Percentiles rank a stretch among this genome's conserved stretches.
Conservation (phyloP, 2,888 invertebrate species). For the Taenaris catops region DNA sequence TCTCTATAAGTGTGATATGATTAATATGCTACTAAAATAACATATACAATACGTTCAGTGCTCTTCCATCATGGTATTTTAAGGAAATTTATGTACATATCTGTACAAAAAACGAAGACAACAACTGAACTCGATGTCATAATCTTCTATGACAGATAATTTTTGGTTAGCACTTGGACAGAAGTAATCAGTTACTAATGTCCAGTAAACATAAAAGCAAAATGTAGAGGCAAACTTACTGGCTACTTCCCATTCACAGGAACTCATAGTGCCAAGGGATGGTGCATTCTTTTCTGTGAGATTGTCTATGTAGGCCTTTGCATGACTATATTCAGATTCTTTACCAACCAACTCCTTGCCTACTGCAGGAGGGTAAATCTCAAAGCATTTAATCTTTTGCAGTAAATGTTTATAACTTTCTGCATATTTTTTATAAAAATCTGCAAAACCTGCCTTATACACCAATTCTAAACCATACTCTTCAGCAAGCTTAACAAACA, state of each 20-base stretch:
- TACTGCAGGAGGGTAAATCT: constrained; percentile 86
- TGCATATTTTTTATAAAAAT: constrained; percentile 85
- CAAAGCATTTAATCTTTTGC: constrained; percentile 88
- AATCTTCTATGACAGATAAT: too few species aligned
- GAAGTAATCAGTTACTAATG: too few species aligned
- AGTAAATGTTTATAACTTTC: constrained; percentile 76
- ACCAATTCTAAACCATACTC: constrained; percentile 86
- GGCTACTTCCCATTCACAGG: constrained; percentile 95
- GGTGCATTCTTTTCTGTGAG: constrained; percentile 51
- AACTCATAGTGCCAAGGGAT: constrained; percentile 89
- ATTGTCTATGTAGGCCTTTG: constrained; percentile 76
- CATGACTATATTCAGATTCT: constrained; percentile 86
- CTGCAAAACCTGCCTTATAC: constrained; percentile 86
- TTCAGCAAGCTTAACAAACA: constrained; percentile 85
- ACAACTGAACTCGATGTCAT: too few species aligned
- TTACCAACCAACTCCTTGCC: constrained; percentile 78
- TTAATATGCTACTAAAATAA: too few species aligned
- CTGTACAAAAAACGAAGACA: too few species aligned
- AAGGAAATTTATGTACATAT: too few species aligned
- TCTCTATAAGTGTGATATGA: too few species aligned
- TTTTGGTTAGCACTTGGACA: too few species aligned
- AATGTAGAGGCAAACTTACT: constrained; percentile 86
- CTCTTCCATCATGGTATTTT: too few species aligned
- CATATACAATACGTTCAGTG: too few species aligned
- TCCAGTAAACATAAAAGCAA: too few species aligned